phyloP scores from a whole-genome alignment of 2,113 vertebrate species.

The Labrus mixtus region DNA sequence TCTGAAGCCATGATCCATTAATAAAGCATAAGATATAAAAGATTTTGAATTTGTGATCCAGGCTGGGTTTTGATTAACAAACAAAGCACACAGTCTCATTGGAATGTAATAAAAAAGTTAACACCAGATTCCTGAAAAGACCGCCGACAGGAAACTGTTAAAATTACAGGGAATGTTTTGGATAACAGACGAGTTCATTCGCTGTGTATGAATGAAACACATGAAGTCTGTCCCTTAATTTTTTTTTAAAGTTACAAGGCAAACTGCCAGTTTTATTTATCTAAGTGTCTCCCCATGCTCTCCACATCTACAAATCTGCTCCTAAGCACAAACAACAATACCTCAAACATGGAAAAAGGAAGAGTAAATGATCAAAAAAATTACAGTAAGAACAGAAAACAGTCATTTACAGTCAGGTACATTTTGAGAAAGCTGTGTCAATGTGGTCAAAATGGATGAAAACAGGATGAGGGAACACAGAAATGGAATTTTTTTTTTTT shows the following conservation, averaged over 20 bases:
- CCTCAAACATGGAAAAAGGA: constrained; percentile 48
- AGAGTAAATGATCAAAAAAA: constrained; percentile 61
- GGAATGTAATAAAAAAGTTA: constrained; percentile 37
- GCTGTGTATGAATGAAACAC: constrained; percentile 43
- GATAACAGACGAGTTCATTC: constrained; percentile 31
- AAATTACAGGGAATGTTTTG: constrained; percentile 8
- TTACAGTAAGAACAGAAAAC: constrained; percentile 62
- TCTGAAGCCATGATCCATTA: constrained; percentile 61
- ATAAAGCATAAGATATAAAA: constrained; percentile 67
- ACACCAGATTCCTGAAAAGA: constrained; percentile 35
- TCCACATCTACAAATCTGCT: constrained; percentile 57
- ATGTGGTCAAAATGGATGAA: constrained; percentile 55
- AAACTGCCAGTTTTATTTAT: constrained; percentile 28
- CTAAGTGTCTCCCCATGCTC: constrained; percentile 38
- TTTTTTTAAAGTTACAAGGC: constrained; percentile 49
- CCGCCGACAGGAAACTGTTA: background rate
- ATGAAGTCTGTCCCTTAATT: constrained; percentile 60
- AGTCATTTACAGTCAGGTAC: constrained; percentile 74
- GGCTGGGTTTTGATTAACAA: constrained; percentile 42
- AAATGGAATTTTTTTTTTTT: constrained; percentile 39
- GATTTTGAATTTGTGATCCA: constrained; percentile 40
- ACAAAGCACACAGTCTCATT: constrained; percentile 29
- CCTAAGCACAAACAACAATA: constrained; percentile 56
- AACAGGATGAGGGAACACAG: constrained; percentile 48
- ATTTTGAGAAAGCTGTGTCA: constrained; percentile 69